These are phyloP conservation scores for Eulimnadia texana DNA, from an alignment of 1,140 invertebrate species.

Conservation along the genomic window DNA sequence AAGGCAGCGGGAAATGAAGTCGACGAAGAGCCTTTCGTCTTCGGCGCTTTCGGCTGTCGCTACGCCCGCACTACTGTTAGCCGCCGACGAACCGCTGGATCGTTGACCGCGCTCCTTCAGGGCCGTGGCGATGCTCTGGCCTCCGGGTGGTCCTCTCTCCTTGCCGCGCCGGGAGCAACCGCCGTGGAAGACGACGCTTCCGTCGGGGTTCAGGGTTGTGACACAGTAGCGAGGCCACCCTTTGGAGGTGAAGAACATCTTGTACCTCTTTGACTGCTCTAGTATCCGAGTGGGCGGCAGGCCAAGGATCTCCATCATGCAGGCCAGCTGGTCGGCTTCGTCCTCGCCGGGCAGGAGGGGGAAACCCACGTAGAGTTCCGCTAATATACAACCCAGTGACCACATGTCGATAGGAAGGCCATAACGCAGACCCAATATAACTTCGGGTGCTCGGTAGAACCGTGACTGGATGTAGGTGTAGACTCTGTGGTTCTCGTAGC, in stretches of 20 bases:
- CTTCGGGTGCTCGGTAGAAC: conserved; percentile 97
- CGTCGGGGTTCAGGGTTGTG: conserved; percentile 70
- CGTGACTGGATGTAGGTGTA: conserved; percentile 99
- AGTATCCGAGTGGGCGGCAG: conserved; percentile 86
- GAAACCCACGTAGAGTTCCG: conserved; percentile 79
- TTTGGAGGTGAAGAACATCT: conserved; percentile 55
- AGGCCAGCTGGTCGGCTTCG: conserved; percentile 94
- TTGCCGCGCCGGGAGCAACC: conserved; percentile 91
- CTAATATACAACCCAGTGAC: conserved; percentile 84
- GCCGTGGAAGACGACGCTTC: conserved; percentile 63
- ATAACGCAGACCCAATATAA: conserved; percentile 91
- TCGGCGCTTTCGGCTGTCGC: conserved; percentile 13
- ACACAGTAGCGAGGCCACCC: conserved; percentile 95
- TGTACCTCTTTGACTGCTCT: conserved; percentile 83
- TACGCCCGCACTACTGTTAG: not conserved
- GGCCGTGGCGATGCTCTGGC: conserved; percentile 14
- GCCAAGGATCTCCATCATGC: conserved; percentile 93
- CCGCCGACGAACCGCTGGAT: conserved; percentile 2
- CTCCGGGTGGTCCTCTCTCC: conserved; percentile 79
- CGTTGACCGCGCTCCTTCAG: conserved; percentile 12
- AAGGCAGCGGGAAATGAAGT: conserved; percentile 87
- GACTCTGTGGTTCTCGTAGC: conserved; percentile 93
- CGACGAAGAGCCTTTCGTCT: conserved; percentile 87
- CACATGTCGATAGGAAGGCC: conserved; percentile 99
- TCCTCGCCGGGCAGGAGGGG: conserved; percentile 90